Percentiles rank a stretch among this genome's conserved stretches.
Evolutionary conservation across 2,113 vertebrate species (phyloP).

Genomic region (Microcebus griseorufus): DNA sequence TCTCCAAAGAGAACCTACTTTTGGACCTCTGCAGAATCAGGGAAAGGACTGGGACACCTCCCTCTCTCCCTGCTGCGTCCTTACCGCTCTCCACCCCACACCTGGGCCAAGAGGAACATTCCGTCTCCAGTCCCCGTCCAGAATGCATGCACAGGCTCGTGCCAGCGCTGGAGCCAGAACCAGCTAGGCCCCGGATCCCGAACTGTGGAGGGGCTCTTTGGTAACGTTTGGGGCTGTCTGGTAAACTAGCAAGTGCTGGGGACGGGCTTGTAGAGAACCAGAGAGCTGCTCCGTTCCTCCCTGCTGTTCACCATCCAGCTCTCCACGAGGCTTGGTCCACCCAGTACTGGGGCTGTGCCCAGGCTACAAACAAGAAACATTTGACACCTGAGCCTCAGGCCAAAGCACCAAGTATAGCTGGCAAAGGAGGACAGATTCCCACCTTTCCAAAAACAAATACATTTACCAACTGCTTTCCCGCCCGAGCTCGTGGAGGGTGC

Average conservation of each 20-base stretch:
- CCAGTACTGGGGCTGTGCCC: constrained; percentile 53
- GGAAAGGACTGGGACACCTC: not conserved
- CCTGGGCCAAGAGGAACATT: not conserved
- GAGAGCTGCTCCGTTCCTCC: not conserved
- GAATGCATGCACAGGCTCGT: not conserved
- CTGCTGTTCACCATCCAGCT: not conserved
- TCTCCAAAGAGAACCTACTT: not conserved
- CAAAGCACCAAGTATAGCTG: constrained; percentile 68
- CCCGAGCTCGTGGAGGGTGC: no score
- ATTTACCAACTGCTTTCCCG: not conserved
- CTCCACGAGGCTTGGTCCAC: not conserved
- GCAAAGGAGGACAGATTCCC: constrained; percentile 61
- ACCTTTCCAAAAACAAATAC: not conserved
- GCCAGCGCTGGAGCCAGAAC: not conserved
- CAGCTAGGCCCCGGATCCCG: not conserved
- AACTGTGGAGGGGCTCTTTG: not conserved
- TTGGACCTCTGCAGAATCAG: not conserved
- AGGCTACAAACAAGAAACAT: constrained; percentile 73
- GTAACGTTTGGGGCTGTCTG: no score
- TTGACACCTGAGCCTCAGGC: constrained; percentile 44
- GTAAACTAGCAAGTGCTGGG: not conserved
- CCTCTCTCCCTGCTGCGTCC: not conserved
- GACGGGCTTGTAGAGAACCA: not conserved
- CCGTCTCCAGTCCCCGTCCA: not conserved
- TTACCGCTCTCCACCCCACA: not conserved